Evolutionary conservation across 1,140 invertebrate species (phyloP), one percentile per base, ranked within the genome.

Genomic region (Cydia fagiglandana): DNA sequence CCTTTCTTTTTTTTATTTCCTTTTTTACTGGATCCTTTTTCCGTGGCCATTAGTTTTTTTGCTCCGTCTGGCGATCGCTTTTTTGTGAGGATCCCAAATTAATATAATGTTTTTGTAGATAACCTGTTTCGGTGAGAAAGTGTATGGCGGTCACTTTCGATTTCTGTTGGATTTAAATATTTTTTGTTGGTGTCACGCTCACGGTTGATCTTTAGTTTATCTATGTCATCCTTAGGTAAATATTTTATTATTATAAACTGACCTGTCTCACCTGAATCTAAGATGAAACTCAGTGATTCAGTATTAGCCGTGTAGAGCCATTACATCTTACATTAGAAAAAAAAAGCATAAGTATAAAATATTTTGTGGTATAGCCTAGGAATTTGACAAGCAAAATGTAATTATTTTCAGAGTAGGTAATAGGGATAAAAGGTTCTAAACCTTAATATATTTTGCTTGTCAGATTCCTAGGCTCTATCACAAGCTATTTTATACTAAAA

Each of bases 41-140:
- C 81, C 80, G 76, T 84, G 89, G 88, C 91, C 89, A 92, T 91
- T 91, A 92, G 83, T 83, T 90, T 91, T 92, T 85, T 92, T 92
- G 87, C 81, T 80, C 85, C 83, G 84, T 85, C 79, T 75, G 83
- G 86, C 88, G 84, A 91, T 91, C 88, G 84, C 84, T 92, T 92
- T 92, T 92, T 92, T 92, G 87, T 91, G 88, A 86, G 80, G 81
- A 90, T 90, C 89, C 89, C 91, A 91, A 92, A 92, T 92, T 92
- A 92, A 92, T 92, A 91, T 89, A 84, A 87, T 88, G 85, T 88
- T 86, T 91, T 85, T 84, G 89, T 87, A 83, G 84, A 76, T 85
- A 88, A 91, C 91, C 79, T 88, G 91, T 92, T 92, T 80, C 34
- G 75, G 75, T 76, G 73, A 83, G 86, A 88, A 91, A 92, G 88